Evolutionary conservation across 1,140 invertebrate genomes (phyloP).

Genomic region (Aphidius ervi): DNA sequence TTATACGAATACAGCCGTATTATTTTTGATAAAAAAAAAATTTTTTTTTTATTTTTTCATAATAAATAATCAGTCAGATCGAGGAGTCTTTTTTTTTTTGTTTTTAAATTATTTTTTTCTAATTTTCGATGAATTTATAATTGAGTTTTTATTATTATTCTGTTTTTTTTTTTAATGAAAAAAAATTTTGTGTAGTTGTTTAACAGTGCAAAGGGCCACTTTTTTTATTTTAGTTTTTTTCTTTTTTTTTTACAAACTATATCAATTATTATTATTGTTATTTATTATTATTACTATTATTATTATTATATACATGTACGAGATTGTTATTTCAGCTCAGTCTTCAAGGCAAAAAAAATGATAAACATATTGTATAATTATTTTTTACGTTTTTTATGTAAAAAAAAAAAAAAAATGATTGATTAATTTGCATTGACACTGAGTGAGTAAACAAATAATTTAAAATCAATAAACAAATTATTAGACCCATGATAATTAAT

Average conservation of each 20-base stretch:
- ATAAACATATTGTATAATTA: slow-evolving; percentile 1
- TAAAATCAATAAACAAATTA: background rate
- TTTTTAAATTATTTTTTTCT: too few relatives aligned
- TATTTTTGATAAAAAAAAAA: too few relatives aligned
- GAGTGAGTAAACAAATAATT: background rate
- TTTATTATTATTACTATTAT: slow-evolving; percentile 10
- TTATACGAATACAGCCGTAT: too few relatives aligned
- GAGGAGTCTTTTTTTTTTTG: too few relatives aligned
- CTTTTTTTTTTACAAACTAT: too few relatives aligned
- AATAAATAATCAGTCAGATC: too few relatives aligned
- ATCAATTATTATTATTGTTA: slow-evolving; percentile 13
- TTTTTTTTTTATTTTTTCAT: too few relatives aligned
- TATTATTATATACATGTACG: slow-evolving; percentile 1
- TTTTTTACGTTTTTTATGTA: background rate
- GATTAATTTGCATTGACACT: background rate
- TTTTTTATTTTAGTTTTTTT: background rate
- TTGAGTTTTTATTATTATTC: too few relatives aligned
- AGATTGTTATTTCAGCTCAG: slow-evolving; percentile 19
- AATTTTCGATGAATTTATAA: too few relatives aligned
- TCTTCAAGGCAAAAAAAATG: slow-evolving; percentile 17
- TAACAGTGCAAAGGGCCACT: slow-evolving; percentile 9
- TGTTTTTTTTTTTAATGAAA: too few relatives aligned
- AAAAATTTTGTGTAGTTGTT: slow-evolving; percentile 4
- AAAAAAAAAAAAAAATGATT: background rate
- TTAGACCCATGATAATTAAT: too few relatives aligned